Evolutionary conservation across 2,113 vertebrate species (phyloP).

Genomic region (Indicator indicator): DNA sequence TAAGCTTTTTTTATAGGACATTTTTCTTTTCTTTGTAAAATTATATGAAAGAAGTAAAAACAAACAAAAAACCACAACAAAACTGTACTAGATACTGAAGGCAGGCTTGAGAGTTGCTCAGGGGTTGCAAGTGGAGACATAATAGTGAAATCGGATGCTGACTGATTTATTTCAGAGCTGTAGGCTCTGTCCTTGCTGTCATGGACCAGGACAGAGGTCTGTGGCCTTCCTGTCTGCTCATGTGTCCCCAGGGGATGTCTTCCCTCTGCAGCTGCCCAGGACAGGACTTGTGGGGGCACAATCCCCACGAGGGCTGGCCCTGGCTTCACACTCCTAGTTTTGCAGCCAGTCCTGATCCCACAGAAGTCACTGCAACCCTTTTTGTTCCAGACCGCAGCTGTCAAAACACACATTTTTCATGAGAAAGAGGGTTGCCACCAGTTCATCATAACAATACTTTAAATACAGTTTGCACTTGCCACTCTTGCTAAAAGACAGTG

Average conservation of each 20-base stretch:
- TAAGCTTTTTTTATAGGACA: background rate
- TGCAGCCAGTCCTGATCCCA: background rate
- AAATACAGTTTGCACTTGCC: background rate
- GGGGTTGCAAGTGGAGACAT: background rate
- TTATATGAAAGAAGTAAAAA: background rate
- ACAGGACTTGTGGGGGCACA: fast-evolving
- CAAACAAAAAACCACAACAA: background rate
- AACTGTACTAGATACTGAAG: background rate
- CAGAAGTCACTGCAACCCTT: background rate
- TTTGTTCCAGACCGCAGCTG: background rate
- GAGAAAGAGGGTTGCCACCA: background rate
- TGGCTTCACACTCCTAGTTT: background rate
- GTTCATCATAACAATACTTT: background rate
- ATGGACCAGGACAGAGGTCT: background rate
- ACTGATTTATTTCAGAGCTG: background rate
- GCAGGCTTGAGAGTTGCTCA: background rate
- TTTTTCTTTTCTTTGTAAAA: constrained; percentile 11
- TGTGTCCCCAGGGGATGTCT: background rate
- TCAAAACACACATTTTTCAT: background rate
- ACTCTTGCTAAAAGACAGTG: background rate
- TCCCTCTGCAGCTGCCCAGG: background rate
- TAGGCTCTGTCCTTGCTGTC: background rate
- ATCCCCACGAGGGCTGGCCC: background rate
- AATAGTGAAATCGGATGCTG: background rate
- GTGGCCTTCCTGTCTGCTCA: background rate